These are phyloP conservation scores for Peromyscus polionotus DNA, from an alignment of 2,113 vertebrate genomes.

Conservation along the genomic window DNA sequence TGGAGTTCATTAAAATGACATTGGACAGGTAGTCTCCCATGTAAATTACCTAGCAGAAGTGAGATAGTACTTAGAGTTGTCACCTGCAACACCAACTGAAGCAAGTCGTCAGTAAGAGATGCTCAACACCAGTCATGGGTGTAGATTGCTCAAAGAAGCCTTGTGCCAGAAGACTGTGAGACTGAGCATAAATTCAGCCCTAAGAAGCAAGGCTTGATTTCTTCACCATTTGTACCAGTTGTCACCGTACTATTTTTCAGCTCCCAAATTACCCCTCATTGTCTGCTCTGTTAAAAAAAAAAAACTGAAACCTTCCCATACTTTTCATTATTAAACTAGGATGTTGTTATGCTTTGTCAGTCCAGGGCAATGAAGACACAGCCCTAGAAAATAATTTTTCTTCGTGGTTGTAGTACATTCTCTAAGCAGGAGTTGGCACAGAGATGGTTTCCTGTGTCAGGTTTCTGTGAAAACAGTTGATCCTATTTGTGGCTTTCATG, in stretches of 20 bases:
- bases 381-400: background rate
- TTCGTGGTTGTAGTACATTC: background rate
- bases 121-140: background rate
- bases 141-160: background rate
- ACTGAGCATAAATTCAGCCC: background rate
- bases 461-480: background rate
- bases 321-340: background rate
- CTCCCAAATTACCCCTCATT: conserved; percentile 49
- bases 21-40: background rate
- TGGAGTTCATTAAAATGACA: background rate
- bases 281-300: background rate
- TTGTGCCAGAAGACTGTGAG: background rate
- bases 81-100: background rate
- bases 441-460: no score
- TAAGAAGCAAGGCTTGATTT: background rate
- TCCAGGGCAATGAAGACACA: background rate
- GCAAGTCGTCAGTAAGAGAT: background rate
- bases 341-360: background rate
- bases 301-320: background rate
- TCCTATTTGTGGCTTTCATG: background rate
- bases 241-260: background rate
- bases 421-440: background rate
- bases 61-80: background rate
- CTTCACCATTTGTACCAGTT: background rate
- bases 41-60: background rate